A percentile compares a stretch with the other conserved stretches of the same genome.
These are phyloP conservation scores for Drosophila ustulata DNA, from an alignment of 2,888 invertebrate species.

Conservation along the genomic window DNA sequence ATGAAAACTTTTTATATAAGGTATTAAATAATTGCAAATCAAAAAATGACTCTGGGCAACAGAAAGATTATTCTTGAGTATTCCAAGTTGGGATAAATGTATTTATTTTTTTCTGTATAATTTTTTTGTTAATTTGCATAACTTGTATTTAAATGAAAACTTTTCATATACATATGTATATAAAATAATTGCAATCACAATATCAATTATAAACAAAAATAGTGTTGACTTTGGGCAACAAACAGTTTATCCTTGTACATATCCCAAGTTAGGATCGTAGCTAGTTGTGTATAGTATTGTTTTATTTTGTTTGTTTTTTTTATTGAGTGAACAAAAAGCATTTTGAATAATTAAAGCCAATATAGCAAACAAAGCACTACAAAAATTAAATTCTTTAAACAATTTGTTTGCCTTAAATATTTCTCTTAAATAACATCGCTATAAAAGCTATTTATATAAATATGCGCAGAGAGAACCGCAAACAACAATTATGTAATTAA, in stretches of 20 bases:
- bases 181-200: no score
- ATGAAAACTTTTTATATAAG: slow-evolving; percentile 49
- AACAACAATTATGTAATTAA: slow-evolving; percentile 76
- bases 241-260: neutral
- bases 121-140: slow-evolving; percentile 36
- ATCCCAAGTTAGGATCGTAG: neutral
- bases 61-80: neutral
- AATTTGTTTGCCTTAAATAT: slow-evolving; percentile 68
- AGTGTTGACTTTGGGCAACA: slow-evolving; percentile 19
- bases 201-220: no score
- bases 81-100: neutral
- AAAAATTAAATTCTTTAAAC: slow-evolving; percentile 73
- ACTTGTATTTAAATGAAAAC: no score
- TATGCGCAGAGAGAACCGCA: slow-evolving; percentile 64
- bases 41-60: slow-evolving; percentile 66
- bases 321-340: slow-evolving; percentile 71
- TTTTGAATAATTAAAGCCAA: slow-evolving; percentile 48
- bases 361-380: slow-evolving; percentile 71
- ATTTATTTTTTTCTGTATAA: slow-evolving; percentile 17
- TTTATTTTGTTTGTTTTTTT: slow-evolving; percentile 37
- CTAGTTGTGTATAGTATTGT: slow-evolving; percentile 14
- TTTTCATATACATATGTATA: no score
- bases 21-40: slow-evolving; percentile 76
- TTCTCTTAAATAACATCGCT: slow-evolving; percentile 70
- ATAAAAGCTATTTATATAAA: slow-evolving; percentile 73